Evolutionary conservation across 2,113 vertebrate species (phyloP).

Genomic region (Ahaetulla prasina): DNA sequence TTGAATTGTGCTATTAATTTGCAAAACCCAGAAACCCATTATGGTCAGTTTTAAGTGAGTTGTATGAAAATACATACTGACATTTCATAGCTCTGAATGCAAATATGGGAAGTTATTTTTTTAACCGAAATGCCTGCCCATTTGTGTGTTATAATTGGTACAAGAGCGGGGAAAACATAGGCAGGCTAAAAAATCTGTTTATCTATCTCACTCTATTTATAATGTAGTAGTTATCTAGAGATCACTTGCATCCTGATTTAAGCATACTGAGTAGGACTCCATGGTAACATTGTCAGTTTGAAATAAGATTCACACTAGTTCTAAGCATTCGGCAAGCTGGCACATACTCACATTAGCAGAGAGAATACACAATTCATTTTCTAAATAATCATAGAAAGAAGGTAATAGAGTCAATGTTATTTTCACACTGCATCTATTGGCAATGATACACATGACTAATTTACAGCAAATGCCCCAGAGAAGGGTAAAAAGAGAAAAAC

Average conservation of each 20-base stretch:
- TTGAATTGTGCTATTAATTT: neutral
- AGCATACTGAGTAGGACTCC: constrained; percentile 43
- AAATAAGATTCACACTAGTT: constrained; percentile 32
- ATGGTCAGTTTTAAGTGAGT: neutral
- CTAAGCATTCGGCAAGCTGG: constrained; percentile 18
- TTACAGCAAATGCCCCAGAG: constrained; percentile 17
- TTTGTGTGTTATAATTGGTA: neutral
- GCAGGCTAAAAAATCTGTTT: constrained; percentile 37
- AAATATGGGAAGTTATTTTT: neutral
- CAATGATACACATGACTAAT: constrained; percentile 11
- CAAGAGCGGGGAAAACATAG: neutral
- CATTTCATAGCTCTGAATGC: neutral
- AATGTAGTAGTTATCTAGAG: constrained; percentile 33
- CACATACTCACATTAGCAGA: constrained; percentile 3
- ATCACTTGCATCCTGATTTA: constrained; percentile 34
- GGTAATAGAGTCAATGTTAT: constrained; percentile 13
- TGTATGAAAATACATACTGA: neutral
- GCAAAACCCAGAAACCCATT: neutral
- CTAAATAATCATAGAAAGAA: constrained; percentile 36
- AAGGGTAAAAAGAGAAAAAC: constrained; percentile 37
- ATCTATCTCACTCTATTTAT: constrained; percentile 11
- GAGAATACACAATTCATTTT: constrained; percentile 22
- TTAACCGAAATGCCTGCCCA: neutral
- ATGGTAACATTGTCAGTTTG: constrained; percentile 43
- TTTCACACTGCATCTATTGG: neutral